phyloP scores from a whole-genome alignment of 2,797 vertebrate species.

The Bryconaethiops microstoma region DNA sequence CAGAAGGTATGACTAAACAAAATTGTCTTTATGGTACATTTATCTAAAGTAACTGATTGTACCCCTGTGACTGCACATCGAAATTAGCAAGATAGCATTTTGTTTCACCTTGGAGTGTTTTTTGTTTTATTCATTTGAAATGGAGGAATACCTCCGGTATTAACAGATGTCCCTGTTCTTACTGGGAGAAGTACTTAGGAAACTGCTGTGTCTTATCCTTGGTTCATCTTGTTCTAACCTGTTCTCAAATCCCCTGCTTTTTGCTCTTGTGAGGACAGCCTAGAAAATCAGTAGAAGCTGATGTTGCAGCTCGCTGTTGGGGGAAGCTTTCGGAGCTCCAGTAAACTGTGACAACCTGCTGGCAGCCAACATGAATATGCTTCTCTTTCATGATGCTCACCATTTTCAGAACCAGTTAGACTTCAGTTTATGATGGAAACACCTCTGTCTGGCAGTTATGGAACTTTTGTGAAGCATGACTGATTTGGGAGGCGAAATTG shows the following conservation, averaged over 20 bases:
- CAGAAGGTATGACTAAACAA: slow-evolving; percentile 29
- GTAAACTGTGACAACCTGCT: slow-evolving; percentile 44
- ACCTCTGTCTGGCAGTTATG: slow-evolving; percentile 54
- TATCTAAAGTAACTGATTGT: neutral
- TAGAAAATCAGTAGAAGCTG: slow-evolving; percentile 36
- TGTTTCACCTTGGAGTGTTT: neutral
- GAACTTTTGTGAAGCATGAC: slow-evolving; percentile 70
- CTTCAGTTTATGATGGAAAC: slow-evolving; percentile 56
- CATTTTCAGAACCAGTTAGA: slow-evolving; percentile 31
- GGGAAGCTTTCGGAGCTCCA: slow-evolving; percentile 44
- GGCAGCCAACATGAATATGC: slow-evolving; percentile 47
- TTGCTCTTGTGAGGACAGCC: slow-evolving; percentile 70
- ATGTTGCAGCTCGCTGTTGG: slow-evolving; percentile 62
- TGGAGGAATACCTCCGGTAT: neutral
- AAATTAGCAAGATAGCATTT: neutral
- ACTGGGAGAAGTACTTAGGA: slow-evolving; percentile 51
- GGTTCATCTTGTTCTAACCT: slow-evolving; percentile 45
- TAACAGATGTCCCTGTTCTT: slow-evolving; percentile 13
- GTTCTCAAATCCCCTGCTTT: slow-evolving; percentile 49
- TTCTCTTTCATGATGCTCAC: slow-evolving; percentile 43
- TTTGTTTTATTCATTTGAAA: neutral
- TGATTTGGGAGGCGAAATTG: slow-evolving; percentile 64
- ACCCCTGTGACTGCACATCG: neutral
- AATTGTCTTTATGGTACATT: neutral
- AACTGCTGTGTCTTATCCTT: slow-evolving; percentile 60